Base-by-base conservation (phyloP, 2,797 vertebrate genomes). In the Pogoniulus pusillus region DNA sequence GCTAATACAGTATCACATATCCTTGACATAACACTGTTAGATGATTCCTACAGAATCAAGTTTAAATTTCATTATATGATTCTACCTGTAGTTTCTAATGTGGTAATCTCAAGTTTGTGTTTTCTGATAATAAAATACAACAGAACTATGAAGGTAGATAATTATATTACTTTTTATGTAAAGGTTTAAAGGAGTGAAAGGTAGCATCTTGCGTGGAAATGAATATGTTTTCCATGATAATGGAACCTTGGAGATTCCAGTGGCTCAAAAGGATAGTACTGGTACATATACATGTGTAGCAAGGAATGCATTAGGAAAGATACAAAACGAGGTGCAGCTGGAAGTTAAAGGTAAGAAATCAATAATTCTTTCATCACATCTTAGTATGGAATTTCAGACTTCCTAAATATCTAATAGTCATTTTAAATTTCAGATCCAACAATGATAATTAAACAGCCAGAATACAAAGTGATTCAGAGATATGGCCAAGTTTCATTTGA, bases 231-330 rank as follows among this genome's bases (percentile, higher is more conserved):
- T 98, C 64, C 98, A 99, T 92, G 97, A 98, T 60, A 99, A 99
- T 3, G 99, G 99, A 55, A 98, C 98, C 37, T 96, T 99, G 91
- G 98, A 99, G 97, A 98, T 99, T 85, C 97, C 94, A 0, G 95
- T 98, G 72, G 98, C 98, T 77, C 98, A 99, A 51, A 97, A 98
- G 39, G 95, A 95, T 63, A 98, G 98, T 89, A 96, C 96, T 11
- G 99, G 98, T 53, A 98, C 98, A 39, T 99, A 99, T 85, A 99
- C 98, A 2, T 99, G 99, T 27, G 97, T 98, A 76, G 99, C 99
- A 93, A 97, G 96, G 55, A 99, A 99, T 97, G 93, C 81, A 54
- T 97, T 99, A 20, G 99, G 99, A 34, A 98, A 97, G 69, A 96
- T 93, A 54, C 98, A 99, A 97, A 99, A 99, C 93, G 98, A 98